These are phyloP conservation scores for Chymomyza costata DNA, from an alignment of 1,140 invertebrate species.

Conservation along the genomic window DNA sequence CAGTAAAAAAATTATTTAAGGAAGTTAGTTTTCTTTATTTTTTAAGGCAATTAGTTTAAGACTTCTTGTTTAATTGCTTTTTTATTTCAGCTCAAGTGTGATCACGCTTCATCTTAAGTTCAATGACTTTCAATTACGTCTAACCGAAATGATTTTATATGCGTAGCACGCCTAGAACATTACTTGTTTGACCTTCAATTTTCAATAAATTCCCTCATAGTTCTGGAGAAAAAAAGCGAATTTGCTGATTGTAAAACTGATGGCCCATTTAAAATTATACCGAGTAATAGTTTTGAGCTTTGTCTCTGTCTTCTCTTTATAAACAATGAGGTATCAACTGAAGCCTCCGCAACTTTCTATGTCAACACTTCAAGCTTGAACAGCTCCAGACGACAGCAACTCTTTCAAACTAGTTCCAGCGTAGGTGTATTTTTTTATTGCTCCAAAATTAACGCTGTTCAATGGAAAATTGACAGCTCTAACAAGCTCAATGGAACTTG, in stretches of 20 bases:
- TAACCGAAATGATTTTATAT: conserved; percentile 32
- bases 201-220: conserved; percentile 34
- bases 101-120: no score
- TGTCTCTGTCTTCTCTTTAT: conserved; percentile 7
- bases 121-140: conserved; percentile 33
- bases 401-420: conserved; percentile 12
- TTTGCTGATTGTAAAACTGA: no score
- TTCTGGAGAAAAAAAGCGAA: no score
- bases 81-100: no score
- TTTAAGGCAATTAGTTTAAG: no score
- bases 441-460: conserved; percentile 21
- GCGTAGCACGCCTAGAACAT: conserved; percentile 43
- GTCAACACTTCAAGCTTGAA: neutral
- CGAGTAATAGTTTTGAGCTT: neutral
- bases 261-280: no score
- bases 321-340: neutral
- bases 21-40: no score
- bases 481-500: neutral
- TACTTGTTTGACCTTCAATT: conserved; percentile 58
- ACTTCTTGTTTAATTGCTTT: no score
- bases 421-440: conserved; percentile 34
- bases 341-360: conserved; percentile 19
- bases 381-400: neutral
- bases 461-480: conserved; percentile 2
- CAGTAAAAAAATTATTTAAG: no score